Base-by-base conservation (phyloP, 92 coral and sea anemone genomes). In the Parazoanthus swiftii region DNA sequence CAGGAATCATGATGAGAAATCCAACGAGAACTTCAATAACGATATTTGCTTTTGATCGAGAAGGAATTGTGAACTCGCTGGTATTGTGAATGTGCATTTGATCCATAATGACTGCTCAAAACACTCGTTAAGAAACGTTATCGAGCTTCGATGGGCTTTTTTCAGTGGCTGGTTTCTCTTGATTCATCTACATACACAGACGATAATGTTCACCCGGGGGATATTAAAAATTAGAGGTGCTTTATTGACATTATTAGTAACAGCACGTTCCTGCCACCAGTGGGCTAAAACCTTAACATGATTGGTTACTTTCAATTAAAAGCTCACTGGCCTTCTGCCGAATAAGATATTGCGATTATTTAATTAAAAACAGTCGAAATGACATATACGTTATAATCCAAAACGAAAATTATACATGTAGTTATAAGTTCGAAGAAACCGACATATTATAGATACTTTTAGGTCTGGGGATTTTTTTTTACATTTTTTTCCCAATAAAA, bases 1-100 rank as follows among this genome's bases (percentile, higher is more conserved):
- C 89, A 3, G 76, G 77, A 29, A 90, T 4, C 50, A 89, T 89
- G 37, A 90, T 90, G 70, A 81, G 25, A 78, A 90, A 50, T 37
- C 81, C 81, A 6, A 74, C 76, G 21, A 65, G 37, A 48, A 85
- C 82, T 81, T 90, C 92, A 35, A 85, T 74, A 29, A 73, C 56
- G 2, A 86, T 74, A 39, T 86, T 63, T 85, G 86, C 82, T 23
- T 78, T 39, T 3, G 81, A 58, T 9, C 92, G 92, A 68, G 89
- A 13, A 36, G 77, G 56, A 73, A 73, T 9, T 73, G 42, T 73
- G 5, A 73, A 73, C 39, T 15, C 18, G 20, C 38, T 25, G 5
- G 9, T 73, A 11, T 33, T 73, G 2, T 54, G 3, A 2, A 54
- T 0, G 8, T 15, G 5, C 6, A 20, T 29, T 26, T 73, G 39